Base-by-base conservation (phyloP, 2,888 invertebrate species). In the Machimus atricapillus region DNA sequence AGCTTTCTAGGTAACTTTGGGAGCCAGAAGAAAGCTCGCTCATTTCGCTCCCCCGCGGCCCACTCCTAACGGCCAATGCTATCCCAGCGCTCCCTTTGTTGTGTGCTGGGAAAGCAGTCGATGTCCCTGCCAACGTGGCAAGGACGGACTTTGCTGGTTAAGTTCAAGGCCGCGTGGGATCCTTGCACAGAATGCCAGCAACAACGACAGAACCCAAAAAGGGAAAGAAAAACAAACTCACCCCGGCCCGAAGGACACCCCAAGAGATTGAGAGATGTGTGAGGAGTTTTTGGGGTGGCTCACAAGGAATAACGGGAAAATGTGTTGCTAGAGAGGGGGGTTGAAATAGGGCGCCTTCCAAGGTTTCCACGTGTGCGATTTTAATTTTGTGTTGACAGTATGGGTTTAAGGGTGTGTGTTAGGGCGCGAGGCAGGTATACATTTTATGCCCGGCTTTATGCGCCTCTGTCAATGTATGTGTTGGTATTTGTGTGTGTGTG, bases 111-210 rank as follows among this genome's bases (percentile, higher is more conserved):
- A 83, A 66, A 83, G 73, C 66, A 83, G 66, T 83, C 83, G 83
- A 83, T 66, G 83, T 83, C 83, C 83, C 66, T 83, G 66, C 40
- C 66, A 83, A 40, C 52, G 83, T 83, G 66, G 83, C 83, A 83
- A 83, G 83, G 83, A 83, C 83, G 66, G 43, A 66, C 31, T 43
- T 19, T 83, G 73, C 73, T 83, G 83, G 83, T 83, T 83, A 83
- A 83, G 83, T 83, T 83, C 83, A 83, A 83, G 83, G 83, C 52
- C 83, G 27, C 16, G 37, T 37, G 14, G 66, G 83, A 83, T 58
- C 83, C 83, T 83, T 83, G 66, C 66, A 73, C 83, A 66, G 73
- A 66, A 83, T 83, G 83, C 66, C 66, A 83, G 66, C 58, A 66
- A 40, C 83, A 66, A 83, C 83, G 66, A 37, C 83, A 83, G 7